A percentile compares a stretch with the other conserved stretches of the same genome.
Conservation (phyloP, 1,140 invertebrate genomes). For the Solenopsis invicta region DNA sequence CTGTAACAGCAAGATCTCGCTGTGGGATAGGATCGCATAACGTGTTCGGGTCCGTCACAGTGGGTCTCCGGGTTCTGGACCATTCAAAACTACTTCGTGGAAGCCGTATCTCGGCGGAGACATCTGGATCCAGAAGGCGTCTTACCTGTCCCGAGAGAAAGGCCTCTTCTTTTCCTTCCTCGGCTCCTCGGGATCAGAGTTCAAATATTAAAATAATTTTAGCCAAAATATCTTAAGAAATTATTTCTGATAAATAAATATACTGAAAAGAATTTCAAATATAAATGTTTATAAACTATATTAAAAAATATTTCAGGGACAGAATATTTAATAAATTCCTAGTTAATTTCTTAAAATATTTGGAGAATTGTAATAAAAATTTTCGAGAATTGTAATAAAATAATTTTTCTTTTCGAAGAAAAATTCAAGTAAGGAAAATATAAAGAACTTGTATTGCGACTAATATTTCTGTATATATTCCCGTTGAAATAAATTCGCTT, state of each 20-base stretch:
- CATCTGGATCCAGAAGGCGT: constrained; percentile 66
- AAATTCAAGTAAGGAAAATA: background rate
- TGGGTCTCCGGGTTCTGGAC: constrained; percentile 67
- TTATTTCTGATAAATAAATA: constrained; percentile 12
- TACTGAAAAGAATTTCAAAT: too few species aligned
- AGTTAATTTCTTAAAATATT: background rate
- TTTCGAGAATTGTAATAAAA: background rate
- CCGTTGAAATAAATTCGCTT: constrained; percentile 32
- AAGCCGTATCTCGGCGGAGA: constrained; percentile 71
- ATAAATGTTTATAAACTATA: background rate
- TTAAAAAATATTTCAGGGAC: background rate
- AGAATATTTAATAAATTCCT: background rate
- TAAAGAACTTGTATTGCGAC: background rate
- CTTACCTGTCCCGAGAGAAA: constrained; percentile 69
- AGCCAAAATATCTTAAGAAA: background rate
- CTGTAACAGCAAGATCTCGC: constrained; percentile 66
- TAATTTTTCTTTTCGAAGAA: background rate
- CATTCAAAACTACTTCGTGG: constrained; percentile 73
- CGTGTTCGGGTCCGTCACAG: constrained; percentile 62
- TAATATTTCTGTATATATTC: background rate
- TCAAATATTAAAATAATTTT: constrained; percentile 41
- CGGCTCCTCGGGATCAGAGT: constrained; percentile 13
- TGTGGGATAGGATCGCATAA: constrained; percentile 75
- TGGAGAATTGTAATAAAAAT: background rate
- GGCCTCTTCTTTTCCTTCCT: constrained; percentile 20